Evolutionary conservation across 1,140 invertebrate species (phyloP), one percentile per base, ranked within the genome.

Genomic region (Achroia grisella): DNA sequence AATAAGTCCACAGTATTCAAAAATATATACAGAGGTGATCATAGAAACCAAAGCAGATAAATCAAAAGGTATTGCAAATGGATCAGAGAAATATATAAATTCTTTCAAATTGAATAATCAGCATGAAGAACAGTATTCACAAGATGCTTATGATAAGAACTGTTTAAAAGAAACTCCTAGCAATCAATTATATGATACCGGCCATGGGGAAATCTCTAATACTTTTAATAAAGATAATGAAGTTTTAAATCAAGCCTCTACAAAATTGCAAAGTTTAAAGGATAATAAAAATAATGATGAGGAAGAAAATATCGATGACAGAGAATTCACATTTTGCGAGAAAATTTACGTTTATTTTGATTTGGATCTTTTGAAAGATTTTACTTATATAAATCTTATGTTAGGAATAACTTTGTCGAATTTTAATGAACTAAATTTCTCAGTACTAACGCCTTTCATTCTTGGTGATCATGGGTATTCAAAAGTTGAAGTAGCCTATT

Each of bases 391-490:
- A 1, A 92, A 91, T 60, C 81, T 93, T 10, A 89, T 92, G 71
- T 57, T 91, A 12, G 91, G 92, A 0, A 84, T 93, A 43, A 91
- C 90, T 1, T 73, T 92, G 5, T 90, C 91, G 0, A 88, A 89
- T 53, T 91, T 92, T 48, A 89, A 88, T 5, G 92, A 93, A 71
- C 64, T 92, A 1, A 92, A 92, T 66, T 93, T 93, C 67, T 89
- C 91, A 0, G 78, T 92, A 2, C 69, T 93, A 17, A 91, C 90
- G 1, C 91, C 91, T 2, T 91, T 93, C 35, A 91, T 93, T 40
- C 63, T 93, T 23, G 79, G 71, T 1, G 91, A 92, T 51, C 90
- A 87, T 49, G 87, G 88, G 0, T 86, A 90, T 45, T 57, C 69
- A 0, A 91, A 88, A 14, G 39, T 67, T 3, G 85, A 91, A 73